These are phyloP conservation scores for Luehdorfia chinensis DNA, from an alignment of 1,140 invertebrate genomes.

Conservation along the genomic window DNA sequence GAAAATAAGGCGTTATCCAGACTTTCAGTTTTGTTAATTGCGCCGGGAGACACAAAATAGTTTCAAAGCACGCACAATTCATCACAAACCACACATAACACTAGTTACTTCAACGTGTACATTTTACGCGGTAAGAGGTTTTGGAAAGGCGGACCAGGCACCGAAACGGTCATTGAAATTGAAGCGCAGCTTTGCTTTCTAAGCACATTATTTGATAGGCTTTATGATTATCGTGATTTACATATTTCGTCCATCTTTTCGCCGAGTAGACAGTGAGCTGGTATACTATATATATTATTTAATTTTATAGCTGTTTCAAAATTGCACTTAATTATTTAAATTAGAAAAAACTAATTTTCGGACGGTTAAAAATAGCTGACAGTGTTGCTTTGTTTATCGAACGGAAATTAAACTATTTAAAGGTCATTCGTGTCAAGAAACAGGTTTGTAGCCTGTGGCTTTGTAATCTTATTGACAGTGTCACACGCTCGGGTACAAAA, in stretches of 20 bases:
- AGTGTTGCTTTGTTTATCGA: too few species aligned
- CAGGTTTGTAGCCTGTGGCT: too few species aligned
- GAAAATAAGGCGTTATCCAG: neutral
- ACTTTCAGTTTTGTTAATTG: neutral
- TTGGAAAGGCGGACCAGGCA: slow-evolving; percentile 61
- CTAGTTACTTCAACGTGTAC: slow-evolving; percentile 24
- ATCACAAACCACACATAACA: slow-evolving; percentile 11
- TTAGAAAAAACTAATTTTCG: too few species aligned
- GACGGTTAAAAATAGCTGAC: too few species aligned
- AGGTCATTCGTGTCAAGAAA: too few species aligned
- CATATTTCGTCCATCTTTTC: slow-evolving; percentile 8
- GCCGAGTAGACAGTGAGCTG: too few species aligned
- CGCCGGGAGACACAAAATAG: neutral
- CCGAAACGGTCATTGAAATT: slow-evolving; percentile 41
- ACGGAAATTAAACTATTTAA: too few species aligned
- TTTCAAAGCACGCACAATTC: slow-evolving; percentile 13
- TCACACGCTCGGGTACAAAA: too few species aligned
- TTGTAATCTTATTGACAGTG: too few species aligned
- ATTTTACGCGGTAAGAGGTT: slow-evolving; percentile 44
- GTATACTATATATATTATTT: too few species aligned
- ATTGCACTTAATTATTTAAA: too few species aligned
- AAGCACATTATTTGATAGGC: slow-evolving; percentile 34
- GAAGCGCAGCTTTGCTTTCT: slow-evolving; percentile 45
- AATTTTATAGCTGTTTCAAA: too few species aligned
- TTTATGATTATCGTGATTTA: slow-evolving; percentile 7